Evolutionary conservation across 23 tunicate genomes (phyloP).

Genomic region (Diplosoma virens): DNA sequence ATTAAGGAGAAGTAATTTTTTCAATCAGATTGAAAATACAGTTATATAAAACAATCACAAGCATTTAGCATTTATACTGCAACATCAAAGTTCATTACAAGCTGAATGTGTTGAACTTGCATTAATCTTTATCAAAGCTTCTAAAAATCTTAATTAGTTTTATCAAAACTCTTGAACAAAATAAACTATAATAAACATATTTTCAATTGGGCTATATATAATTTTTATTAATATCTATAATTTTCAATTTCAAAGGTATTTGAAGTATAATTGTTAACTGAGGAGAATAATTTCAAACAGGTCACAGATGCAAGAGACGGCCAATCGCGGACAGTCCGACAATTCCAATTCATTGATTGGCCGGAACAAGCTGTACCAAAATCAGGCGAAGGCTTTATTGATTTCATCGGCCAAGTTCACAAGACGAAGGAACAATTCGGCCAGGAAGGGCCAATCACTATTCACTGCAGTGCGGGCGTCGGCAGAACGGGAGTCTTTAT

Average conservation of each 20-base stretch:
- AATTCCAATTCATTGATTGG: slow-evolving; percentile 98
- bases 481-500: slow-evolving; percentile 98
- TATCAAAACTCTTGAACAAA: too few relatives aligned
- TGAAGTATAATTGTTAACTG: background rate
- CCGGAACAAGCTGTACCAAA: slow-evolving; percentile 97
- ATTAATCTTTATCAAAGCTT: too few relatives aligned
- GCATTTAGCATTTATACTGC: too few relatives aligned
- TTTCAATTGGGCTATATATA: too few relatives aligned
- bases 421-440: slow-evolving; percentile 99
- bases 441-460: slow-evolving; percentile 97
- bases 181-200: too few relatives aligned
- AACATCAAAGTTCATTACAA: too few relatives aligned
- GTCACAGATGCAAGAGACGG: slow-evolving; percentile 99
- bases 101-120: too few relatives aligned
- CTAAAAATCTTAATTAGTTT: too few relatives aligned
- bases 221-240: too few relatives aligned
- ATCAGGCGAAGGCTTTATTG: slow-evolving; percentile 98
- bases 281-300: slow-evolving; percentile 13
- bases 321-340: slow-evolving; percentile 95
- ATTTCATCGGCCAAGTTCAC: slow-evolving; percentile 98
- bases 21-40: too few relatives aligned
- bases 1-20: too few relatives aligned
- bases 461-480: slow-evolving; percentile 99
- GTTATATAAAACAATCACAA: too few relatives aligned
- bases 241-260: background rate